phyloP scores from a whole-genome alignment of 2,888 invertebrate genomes.

The Phasia obesa region DNA sequence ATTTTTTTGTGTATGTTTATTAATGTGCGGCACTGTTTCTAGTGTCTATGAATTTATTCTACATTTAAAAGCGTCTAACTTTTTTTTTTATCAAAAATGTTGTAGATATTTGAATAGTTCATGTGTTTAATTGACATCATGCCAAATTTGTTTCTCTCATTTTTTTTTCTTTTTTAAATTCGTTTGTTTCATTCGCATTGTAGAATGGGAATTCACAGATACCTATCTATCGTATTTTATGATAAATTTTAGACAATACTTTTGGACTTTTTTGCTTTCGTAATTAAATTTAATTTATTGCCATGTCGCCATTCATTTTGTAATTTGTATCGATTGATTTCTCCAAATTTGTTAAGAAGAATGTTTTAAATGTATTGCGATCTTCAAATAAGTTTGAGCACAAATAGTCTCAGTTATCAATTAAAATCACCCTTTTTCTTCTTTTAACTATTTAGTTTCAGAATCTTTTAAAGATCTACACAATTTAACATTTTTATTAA shows the following conservation, averaged over 20 bases:
- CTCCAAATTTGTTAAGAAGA: conserved; percentile 30
- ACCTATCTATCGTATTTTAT: not conserved
- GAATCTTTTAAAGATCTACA: not conserved
- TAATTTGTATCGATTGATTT: conserved; percentile 29
- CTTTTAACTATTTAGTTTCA: not conserved
- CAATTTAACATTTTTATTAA: not conserved
- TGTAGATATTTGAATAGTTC: conserved; percentile 1
- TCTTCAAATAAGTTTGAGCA: conserved; percentile 5
- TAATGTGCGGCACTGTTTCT: not conserved
- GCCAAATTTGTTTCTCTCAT: conserved; percentile 50
- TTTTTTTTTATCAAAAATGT: not conserved
- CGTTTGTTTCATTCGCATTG: not conserved
- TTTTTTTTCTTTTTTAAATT: not conserved
- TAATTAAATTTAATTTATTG: conserved; percentile 16
- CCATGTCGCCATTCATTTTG: conserved; percentile 32
- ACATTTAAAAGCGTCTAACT: conserved; percentile 46
- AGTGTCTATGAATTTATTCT: conserved; percentile 5
- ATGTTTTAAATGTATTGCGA: conserved; percentile 7
- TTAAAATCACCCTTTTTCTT: too few species aligned
- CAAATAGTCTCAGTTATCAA: not conserved
- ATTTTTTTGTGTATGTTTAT: not conserved
- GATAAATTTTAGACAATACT: not conserved
- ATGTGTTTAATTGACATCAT: conserved; percentile 36
- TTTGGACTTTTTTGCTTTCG: not conserved
- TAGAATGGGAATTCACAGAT: not conserved